A percentile compares a stretch with the other conserved stretches of the same genome.
Conservation (phyloP, 2,888 invertebrate genomes). For the Gisinianus flammeolus region DNA sequence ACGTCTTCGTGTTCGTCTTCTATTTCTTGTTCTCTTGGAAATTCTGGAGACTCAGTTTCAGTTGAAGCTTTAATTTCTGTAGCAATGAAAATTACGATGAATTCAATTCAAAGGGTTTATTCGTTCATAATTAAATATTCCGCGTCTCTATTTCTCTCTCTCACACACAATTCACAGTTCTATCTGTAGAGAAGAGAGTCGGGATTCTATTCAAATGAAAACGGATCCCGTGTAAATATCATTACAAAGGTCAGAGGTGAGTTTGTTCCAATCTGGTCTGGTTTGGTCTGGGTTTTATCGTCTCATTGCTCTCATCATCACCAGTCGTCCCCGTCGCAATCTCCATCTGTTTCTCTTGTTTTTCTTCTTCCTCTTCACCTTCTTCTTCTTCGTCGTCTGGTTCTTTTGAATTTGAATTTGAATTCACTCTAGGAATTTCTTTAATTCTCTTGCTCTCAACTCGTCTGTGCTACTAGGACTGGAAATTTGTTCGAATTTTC, state of each 20-base stretch:
- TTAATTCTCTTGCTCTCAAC: too few species aligned
- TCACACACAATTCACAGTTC: neutral
- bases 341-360: neutral
- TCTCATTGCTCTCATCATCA: too few species aligned
- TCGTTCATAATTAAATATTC: conserved; percentile 14
- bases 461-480: too few species aligned
- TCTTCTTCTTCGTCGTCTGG: neutral
- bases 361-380: neutral
- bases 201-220: neutral
- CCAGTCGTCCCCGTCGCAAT: neutral
- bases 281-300: neutral
- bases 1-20: neutral
- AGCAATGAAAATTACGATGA: neutral
- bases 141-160: neutral
- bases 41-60: neutral
- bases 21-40: neutral
- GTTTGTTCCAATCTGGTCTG: neutral
- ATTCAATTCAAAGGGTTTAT: conserved; percentile 2
- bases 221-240: neutral
- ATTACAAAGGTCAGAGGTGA: conserved; percentile 3
- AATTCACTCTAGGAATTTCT: neutral
- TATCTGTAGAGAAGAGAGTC: neutral
- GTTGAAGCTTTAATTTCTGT: neutral
- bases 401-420: too few species aligned
- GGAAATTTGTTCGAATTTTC: too few species aligned